Base-by-base conservation (phyloP, 2,888 invertebrate species). In the Epirrita christyi region DNA sequence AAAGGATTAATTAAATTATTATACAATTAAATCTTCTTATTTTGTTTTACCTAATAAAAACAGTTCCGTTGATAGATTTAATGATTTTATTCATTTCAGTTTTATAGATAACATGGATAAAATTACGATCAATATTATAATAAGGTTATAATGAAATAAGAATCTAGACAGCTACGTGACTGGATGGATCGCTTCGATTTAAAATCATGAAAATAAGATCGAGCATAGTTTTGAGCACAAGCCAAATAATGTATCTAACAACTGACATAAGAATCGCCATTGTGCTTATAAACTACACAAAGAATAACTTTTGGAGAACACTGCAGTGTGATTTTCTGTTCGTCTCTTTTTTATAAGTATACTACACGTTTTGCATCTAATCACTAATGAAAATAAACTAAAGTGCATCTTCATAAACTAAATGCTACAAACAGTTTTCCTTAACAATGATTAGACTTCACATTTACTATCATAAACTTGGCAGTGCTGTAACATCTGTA, bases 401-500 rank as follows among this genome's bases (percentile, higher is more conserved):
- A 55, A 44, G 55, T 59, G 55, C 52, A 51, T 48, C 55, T 48
- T 56, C 57, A 56, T 55, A 57, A 73, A 75, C 58, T 70, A 68
- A 64, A 61, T 53, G 58, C 64, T 70, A 66, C 32, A 54, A 51
- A 61, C 52, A 61, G 53, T 71, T 63, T 49, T 63, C 21, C 42
- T 38, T 14, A 14, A 38, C 14, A 14, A 14, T 14, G n/a, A 38
- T 14, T 38, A 11, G 5, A 14, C 27, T 51, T 74, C 73, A 21
- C 77, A 81, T 74, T 76, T 81, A 76, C 65, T 80, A 74, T 80
- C 47, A 58, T 64, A 66, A 77, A 79, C 76, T 83, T 89, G 90
- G 90, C 90, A 90, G 90, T 90, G 90, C 84, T 87, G 80, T 81
- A 76, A 83, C 76, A 81, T 83, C 76, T 78, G 79, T 83, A 72